These are phyloP conservation scores for Semotilus atromaculatus DNA, from an alignment of 2,797 vertebrate genomes.

Conservation along the genomic window DNA sequence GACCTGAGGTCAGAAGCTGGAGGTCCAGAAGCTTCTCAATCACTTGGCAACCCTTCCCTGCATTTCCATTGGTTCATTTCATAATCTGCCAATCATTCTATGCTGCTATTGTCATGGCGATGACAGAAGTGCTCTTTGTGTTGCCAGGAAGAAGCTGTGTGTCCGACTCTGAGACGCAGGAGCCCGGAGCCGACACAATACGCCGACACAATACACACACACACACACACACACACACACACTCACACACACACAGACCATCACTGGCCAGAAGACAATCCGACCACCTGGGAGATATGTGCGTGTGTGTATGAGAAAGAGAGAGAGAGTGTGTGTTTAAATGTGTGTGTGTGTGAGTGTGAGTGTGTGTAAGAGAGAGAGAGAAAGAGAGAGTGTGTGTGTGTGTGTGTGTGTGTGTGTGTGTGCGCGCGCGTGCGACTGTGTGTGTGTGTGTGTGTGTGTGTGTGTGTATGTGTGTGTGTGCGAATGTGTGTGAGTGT, in stretches of 20 bases:
- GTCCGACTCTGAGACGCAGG: slow-evolving; percentile 72
- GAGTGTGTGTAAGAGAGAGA: no score
- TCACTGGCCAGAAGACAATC: slow-evolving; percentile 63
- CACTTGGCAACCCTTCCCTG: slow-evolving; percentile 63
- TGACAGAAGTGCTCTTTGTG: slow-evolving; percentile 69
- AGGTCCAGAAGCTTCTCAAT: slow-evolving; percentile 57
- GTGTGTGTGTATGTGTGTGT: no score
- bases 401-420: no score
- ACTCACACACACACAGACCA: slow-evolving; percentile 69
- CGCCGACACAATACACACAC: slow-evolving; percentile 63
- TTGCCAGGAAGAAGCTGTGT: slow-evolving; percentile 79
- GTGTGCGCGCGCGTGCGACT: no score
- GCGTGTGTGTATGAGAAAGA: neutral
- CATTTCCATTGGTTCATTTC: slow-evolving; percentile 72
- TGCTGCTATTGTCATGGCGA: slow-evolving; percentile 67
- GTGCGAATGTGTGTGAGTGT: no score
- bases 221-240: slow-evolving; percentile 62
- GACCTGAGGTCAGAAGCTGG: slow-evolving; percentile 58
- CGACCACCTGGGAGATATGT: slow-evolving; percentile 64
- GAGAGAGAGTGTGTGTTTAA: no score
- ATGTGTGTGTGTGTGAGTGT: neutral
- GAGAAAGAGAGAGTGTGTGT: no score
- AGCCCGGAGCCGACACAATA: slow-evolving; percentile 71
- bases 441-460: no score
- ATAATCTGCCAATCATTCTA: slow-evolving; percentile 75